These are phyloP conservation scores for Malachius bipustulatus DNA, from an alignment of 2,888 invertebrate species.

Conservation along the genomic window DNA sequence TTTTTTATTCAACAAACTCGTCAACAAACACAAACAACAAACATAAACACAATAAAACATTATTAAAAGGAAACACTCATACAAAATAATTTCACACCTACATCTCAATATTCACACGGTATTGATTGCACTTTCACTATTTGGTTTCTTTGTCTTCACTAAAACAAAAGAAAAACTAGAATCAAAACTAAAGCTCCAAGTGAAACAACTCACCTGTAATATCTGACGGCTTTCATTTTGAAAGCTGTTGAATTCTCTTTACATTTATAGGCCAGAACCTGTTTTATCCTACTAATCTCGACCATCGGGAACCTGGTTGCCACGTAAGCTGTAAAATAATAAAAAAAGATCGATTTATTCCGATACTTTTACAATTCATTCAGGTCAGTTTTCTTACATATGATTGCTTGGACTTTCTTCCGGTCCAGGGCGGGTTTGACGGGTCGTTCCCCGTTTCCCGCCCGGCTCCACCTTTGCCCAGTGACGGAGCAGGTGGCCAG, in stretches of 20 bases:
- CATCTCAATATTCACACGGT: too few species aligned
- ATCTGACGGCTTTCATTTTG: conserved; percentile 61
- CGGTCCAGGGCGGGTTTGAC: conserved; percentile 63
- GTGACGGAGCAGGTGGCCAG: conserved; percentile 64
- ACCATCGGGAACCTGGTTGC: conserved; percentile 61
- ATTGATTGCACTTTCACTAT: too few species aligned
- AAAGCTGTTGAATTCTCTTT: conserved; percentile 67
- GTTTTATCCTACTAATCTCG: conserved; percentile 63
- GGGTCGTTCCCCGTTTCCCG: conserved; percentile 59
- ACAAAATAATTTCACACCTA: too few species aligned
- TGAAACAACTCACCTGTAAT: conserved; percentile 34
- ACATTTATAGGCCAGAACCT: conserved; percentile 65
- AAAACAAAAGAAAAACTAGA: too few species aligned
- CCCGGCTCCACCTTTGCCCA: conserved; percentile 64
- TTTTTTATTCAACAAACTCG: too few species aligned
- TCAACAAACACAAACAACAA: too few species aligned
- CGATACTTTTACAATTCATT: too few species aligned
- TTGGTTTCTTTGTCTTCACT: too few species aligned
- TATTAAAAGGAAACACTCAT: too few species aligned
- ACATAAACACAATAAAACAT: too few species aligned
- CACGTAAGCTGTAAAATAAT: conserved; percentile 53
- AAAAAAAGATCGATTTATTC: conserved; percentile 14
- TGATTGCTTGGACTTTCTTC: conserved; percentile 61
- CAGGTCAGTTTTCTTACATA: too few species aligned
- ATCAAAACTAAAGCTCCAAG: too few species aligned